Conservation (phyloP, 2,113 vertebrate genomes). For the Oreochromis spilurus region DNA sequence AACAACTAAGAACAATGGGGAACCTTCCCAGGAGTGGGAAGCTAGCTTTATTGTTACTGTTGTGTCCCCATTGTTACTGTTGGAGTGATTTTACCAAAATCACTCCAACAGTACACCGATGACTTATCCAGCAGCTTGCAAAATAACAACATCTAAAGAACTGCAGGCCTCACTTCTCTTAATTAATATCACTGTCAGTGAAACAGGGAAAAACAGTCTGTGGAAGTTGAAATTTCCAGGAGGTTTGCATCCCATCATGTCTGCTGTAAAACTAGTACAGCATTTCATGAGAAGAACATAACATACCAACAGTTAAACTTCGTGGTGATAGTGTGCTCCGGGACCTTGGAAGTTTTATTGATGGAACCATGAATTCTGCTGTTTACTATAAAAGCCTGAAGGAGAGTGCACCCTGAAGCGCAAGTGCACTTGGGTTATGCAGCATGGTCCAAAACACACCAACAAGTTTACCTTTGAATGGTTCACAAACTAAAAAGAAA, state of each 20-base stretch:
- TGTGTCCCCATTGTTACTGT: no score
- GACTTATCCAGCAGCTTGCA: neutral
- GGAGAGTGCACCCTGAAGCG: accelerated
- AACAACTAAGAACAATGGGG: neutral
- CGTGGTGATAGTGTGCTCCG: neutral
- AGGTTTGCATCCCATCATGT: neutral
- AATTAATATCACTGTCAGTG: neutral
- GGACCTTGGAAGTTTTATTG: neutral
- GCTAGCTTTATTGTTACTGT: no score
- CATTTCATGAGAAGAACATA: neutral
- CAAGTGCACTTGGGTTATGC: neutral
- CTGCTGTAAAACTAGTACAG: neutral
- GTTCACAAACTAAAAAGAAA: neutral
- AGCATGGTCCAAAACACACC: neutral
- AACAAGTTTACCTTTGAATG: neutral
- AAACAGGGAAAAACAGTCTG: neutral
- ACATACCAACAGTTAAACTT: neutral
- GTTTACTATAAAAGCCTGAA: neutral
- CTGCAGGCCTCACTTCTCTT: neutral
- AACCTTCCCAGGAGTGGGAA: neutral
- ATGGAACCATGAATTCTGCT: neutral
- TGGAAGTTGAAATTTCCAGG: neutral
- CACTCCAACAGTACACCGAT: accelerated
- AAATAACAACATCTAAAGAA: neutral
- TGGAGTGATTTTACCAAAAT: neutral